Percentiles rank a stretch among this genome's conserved stretches.
These are phyloP conservation scores for Sebastes kiyomatsui DNA, from an alignment of 2,797 vertebrate species.

Conservation along the genomic window DNA sequence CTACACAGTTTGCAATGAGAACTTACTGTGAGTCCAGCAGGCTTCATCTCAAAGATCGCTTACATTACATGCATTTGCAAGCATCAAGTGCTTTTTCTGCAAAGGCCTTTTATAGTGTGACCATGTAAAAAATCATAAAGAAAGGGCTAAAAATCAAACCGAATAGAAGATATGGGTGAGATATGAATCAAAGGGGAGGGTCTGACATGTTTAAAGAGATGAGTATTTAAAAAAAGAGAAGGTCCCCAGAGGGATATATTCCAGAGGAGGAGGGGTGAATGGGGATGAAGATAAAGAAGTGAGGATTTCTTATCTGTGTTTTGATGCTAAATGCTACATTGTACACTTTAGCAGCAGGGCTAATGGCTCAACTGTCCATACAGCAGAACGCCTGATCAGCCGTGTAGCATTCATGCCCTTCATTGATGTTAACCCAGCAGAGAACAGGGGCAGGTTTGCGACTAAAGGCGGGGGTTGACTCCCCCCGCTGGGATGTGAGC, in stretches of 20 bases:
- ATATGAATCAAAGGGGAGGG: conserved; percentile 23
- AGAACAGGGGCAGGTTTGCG: conserved; percentile 48
- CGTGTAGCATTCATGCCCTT: conserved; percentile 46
- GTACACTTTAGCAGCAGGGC: not conserved
- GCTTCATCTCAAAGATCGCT: not conserved
- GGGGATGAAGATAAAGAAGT: not conserved
- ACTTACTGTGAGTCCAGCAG: not conserved
- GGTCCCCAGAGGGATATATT: conserved; percentile 25
- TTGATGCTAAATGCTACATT: conserved; percentile 22
- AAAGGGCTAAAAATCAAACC: not conserved
- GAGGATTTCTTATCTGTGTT: conserved; percentile 18
- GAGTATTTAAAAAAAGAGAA: conserved; percentile 35
- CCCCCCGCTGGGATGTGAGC: conserved; percentile 65
- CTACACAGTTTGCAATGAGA: not conserved
- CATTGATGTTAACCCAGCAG: conserved; percentile 55
- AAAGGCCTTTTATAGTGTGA: not conserved
- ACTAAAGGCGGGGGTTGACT: conserved; percentile 53
- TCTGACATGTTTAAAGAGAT: conserved; percentile 28
- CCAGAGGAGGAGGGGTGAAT: not conserved
- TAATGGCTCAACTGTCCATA: conserved; percentile 15
- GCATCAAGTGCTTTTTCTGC: not conserved
- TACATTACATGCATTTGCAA: conserved; percentile 6
- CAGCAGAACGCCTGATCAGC: conserved; percentile 46
- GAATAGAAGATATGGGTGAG: not conserved
- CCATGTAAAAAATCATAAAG: not conserved